Percentiles rank a stretch among this genome's conserved stretches.
Evolutionary conservation across 2,113 vertebrate species (phyloP).

Genomic region (Procapra przewalskii): DNA sequence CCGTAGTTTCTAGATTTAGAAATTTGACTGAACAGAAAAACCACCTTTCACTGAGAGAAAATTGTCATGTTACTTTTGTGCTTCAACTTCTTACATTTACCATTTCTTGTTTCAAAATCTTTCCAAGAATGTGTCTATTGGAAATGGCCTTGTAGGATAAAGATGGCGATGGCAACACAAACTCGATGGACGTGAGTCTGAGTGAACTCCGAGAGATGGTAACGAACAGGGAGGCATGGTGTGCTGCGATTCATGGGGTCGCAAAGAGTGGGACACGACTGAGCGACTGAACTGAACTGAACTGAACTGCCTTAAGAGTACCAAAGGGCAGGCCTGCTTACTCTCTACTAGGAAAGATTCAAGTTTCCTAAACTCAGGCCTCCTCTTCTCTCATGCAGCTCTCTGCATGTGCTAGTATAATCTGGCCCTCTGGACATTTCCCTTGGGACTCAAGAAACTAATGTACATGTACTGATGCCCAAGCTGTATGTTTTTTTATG

Average conservation of each 20-base stretch:
- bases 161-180: background rate
- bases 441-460: background rate
- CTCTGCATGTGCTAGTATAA: background rate
- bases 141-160: background rate
- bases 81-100: background rate
- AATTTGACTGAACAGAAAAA: background rate
- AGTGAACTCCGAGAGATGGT: no score
- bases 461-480: background rate
- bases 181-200: no score
- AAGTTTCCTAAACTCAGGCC: background rate
- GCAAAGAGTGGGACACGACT: no score
- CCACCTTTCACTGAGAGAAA: background rate
- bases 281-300: no score
- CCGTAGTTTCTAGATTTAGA: background rate
- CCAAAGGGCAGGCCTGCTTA: background rate
- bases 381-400: background rate
- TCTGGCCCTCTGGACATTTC: background rate
- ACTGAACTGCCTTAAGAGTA: background rate
- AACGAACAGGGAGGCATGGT: no score
- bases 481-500: background rate
- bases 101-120: background rate
- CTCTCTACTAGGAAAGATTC: background rate
- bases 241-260: no score
- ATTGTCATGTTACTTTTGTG: background rate
- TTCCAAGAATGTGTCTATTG: background rate